Evolutionary conservation across 2,888 invertebrate species (phyloP).

Genomic region (Rapana venosa): DNA sequence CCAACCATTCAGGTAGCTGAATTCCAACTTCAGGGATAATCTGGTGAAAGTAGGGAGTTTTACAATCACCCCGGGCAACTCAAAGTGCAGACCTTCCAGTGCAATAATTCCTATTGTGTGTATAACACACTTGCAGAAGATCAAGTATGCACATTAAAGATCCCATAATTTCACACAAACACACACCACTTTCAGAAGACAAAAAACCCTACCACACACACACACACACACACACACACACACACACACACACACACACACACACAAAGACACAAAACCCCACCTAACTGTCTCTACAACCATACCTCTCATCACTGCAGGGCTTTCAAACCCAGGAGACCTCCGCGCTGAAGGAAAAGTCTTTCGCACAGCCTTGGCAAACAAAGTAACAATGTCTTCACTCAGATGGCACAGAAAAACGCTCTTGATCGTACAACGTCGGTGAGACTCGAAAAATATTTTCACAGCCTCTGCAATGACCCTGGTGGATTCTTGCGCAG

Average conservation of each 20-base stretch:
- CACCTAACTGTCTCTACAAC: no score
- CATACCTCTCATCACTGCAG: background rate
- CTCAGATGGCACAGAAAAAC: constrained; percentile 9
- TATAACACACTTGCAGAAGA: no score
- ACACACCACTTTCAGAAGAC: background rate
- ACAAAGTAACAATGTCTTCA: background rate
- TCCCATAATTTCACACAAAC: background rate
- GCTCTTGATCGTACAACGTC: background rate
- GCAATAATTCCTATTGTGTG: no score
- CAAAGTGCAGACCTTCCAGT: no score
- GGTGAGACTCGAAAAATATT: background rate
- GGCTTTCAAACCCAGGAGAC: background rate
- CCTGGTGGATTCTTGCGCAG: background rate
- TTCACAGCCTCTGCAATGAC: constrained; percentile 37
- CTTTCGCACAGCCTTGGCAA: background rate
- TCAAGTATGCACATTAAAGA: no score
- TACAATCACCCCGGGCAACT: no score
- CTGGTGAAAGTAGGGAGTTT: no score
- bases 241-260: background rate
- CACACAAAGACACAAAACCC: no score
- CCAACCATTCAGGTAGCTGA: no score
- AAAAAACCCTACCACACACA: background rate
- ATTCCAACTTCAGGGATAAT: no score
- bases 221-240: background rate
- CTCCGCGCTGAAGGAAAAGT: background rate